Conservation (phyloP, 2,888 invertebrate genomes). For the Catonia carolina region DNA sequence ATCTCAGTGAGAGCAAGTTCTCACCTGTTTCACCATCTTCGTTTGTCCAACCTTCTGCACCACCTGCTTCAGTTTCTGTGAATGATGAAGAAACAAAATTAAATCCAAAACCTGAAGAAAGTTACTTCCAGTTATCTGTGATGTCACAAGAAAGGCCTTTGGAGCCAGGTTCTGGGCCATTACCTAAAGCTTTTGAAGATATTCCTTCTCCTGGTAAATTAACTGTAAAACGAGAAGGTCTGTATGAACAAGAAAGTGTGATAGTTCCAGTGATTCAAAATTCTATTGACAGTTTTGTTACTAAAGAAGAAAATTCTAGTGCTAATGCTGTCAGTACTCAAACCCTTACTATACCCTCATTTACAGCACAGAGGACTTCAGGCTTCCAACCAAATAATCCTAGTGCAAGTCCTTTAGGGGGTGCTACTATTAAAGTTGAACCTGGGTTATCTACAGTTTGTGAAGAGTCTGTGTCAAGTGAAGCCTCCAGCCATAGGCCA, state of each 20-base stretch:
- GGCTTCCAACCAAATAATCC: constrained; percentile 5
- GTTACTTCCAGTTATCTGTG: constrained; percentile 28
- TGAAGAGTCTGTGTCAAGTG: constrained; percentile 25
- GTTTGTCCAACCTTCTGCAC: constrained; percentile 21
- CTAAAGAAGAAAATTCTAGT: constrained; percentile 34
- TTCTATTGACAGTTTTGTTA: constrained; percentile 29
- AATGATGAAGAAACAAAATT: constrained; percentile 24
- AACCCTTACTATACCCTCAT: constrained; percentile 2
- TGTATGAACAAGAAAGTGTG: constrained; percentile 33
- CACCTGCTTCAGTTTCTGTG: constrained; percentile 18
- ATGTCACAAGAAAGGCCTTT: constrained; percentile 21
- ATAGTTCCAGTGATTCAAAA: constrained; percentile 31
- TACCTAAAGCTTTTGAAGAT: constrained; percentile 32
- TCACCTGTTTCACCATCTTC: constrained; percentile 21
- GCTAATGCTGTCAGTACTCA: constrained; percentile 12
- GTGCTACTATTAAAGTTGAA: constrained; percentile 26
- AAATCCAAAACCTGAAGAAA: constrained; percentile 31
- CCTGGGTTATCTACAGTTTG: constrained; percentile 22
- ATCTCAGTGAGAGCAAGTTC: constrained; percentile 6
- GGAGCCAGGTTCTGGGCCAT: constrained; percentile 25
- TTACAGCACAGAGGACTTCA: constrained; percentile 4
- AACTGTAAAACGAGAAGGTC: constrained; percentile 33
- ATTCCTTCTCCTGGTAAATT: constrained; percentile 32
- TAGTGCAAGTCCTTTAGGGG: constrained; percentile 4
- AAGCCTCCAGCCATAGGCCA: constrained; percentile 6